Conservation (phyloP, 2,113 vertebrate species). For the Australoheros scitulus region DNA sequence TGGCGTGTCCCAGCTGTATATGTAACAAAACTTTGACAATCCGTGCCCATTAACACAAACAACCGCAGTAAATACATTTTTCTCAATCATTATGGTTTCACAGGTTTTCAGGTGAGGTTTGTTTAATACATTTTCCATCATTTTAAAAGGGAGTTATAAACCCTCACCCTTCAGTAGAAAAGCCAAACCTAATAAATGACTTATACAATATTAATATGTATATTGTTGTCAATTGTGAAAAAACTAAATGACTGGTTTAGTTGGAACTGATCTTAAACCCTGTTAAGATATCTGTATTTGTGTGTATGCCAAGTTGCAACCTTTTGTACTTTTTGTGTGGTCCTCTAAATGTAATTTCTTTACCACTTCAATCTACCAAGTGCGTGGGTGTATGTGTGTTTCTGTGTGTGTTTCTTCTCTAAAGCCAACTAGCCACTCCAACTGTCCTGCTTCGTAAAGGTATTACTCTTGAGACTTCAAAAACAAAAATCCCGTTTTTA, state of each 20-base stretch:
- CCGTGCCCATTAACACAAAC: not conserved
- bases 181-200: not conserved
- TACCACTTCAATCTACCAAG: not conserved
- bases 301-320: not conserved
- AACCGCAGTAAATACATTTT: not conserved
- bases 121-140: not conserved
- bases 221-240: not conserved
- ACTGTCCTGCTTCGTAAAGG: not conserved
- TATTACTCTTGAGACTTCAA: constrained; percentile 4
- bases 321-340: not conserved
- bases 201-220: not conserved
- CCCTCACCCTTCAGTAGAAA: not conserved
- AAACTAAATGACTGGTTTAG: not conserved
- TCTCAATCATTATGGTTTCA: not conserved
- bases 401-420: not conserved
- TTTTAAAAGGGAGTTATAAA: not conserved
- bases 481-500: not conserved
- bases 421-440: not conserved
- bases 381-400: not conserved
- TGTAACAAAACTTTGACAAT: not conserved
- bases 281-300: not conserved
- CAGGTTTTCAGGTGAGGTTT: not conserved
- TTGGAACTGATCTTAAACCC: not conserved
- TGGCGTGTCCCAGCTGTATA: not conserved
- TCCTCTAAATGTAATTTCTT: not conserved